A percentile compares a stretch with the other conserved stretches of the same genome.
These are phyloP conservation scores for Portevinia maculata DNA, from an alignment of 2,888 invertebrate genomes.

Conservation along the genomic window DNA sequence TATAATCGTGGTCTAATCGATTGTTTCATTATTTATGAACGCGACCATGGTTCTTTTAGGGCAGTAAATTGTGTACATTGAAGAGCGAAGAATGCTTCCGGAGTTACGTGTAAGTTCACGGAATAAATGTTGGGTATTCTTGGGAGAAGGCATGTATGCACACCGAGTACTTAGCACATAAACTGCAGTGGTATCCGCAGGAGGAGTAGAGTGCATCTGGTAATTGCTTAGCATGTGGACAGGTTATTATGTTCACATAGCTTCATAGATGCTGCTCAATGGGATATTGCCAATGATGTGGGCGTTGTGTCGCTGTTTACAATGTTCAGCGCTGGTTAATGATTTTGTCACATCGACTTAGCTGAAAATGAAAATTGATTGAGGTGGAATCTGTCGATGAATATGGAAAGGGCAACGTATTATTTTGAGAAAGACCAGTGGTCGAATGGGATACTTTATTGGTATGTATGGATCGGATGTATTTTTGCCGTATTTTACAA, in stretches of 20 bases:
- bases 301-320: slow-evolving; percentile 25
- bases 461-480: too few relatives aligned
- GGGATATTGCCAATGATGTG: slow-evolving; percentile 51
- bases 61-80: slow-evolving; percentile 43
- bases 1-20: slow-evolving; percentile 64
- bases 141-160: slow-evolving; percentile 8
- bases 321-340: slow-evolving; percentile 38
- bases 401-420: too few relatives aligned
- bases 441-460: too few relatives aligned
- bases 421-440: too few relatives aligned
- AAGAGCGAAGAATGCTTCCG: slow-evolving; percentile 55
- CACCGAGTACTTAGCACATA: neutral
- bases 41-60: slow-evolving; percentile 40
- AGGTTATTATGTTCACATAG: slow-evolving; percentile 65
- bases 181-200: neutral
- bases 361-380: slow-evolving; percentile 27
- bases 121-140: slow-evolving; percentile 10
- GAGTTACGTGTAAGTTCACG: slow-evolving; percentile 36
- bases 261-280: slow-evolving; percentile 42
- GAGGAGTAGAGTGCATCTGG: slow-evolving; percentile 32
- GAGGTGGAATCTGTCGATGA: neutral
- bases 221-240: slow-evolving; percentile 56
- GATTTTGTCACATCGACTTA: slow-evolving; percentile 42
- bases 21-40: slow-evolving; percentile 69
- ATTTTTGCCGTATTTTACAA: too few relatives aligned